These are phyloP conservation scores for Tangara arthus DNA, from an alignment of 2,797 vertebrate species.

Conservation along the genomic window DNA sequence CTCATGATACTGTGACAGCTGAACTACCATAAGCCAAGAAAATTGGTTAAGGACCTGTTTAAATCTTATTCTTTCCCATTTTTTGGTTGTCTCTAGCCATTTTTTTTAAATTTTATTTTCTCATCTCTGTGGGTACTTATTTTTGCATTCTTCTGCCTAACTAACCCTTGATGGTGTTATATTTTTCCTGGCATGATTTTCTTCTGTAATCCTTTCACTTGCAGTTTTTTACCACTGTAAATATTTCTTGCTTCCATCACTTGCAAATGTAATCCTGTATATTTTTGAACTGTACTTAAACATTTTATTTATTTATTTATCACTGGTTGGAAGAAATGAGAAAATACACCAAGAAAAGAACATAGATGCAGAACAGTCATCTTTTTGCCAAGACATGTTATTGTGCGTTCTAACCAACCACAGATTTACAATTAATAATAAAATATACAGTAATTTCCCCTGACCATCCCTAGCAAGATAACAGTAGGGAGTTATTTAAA, in stretches of 20 bases:
- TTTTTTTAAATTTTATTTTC: not conserved
- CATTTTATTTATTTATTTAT: not conserved
- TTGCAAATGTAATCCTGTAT: not conserved
- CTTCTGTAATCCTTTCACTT: not conserved
- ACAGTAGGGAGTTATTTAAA: not conserved
- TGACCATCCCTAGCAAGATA: not conserved
- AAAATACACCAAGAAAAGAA: not conserved
- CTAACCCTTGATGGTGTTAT: not conserved
- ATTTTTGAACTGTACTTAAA: not conserved
- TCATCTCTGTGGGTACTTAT: not conserved
- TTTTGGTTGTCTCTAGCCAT: rapidly evolving
- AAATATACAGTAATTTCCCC: not conserved
- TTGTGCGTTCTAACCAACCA: not conserved
- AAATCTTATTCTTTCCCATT: not conserved
- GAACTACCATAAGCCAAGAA: not conserved
- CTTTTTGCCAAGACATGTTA: not conserved
- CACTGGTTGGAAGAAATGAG: not conserved
- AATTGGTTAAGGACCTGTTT: not conserved
- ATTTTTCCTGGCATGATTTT: not conserved
- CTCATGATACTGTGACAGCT: not conserved
- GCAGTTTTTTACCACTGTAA: not conserved
- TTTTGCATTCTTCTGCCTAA: not conserved
- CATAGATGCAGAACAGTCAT: not conserved
- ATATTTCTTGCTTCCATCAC: not conserved
- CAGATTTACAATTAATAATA: not conserved